Evolutionary conservation across 2,113 vertebrate species (phyloP), one percentile per base, ranked within the genome.

Genomic region (Clupea harengus): DNA sequence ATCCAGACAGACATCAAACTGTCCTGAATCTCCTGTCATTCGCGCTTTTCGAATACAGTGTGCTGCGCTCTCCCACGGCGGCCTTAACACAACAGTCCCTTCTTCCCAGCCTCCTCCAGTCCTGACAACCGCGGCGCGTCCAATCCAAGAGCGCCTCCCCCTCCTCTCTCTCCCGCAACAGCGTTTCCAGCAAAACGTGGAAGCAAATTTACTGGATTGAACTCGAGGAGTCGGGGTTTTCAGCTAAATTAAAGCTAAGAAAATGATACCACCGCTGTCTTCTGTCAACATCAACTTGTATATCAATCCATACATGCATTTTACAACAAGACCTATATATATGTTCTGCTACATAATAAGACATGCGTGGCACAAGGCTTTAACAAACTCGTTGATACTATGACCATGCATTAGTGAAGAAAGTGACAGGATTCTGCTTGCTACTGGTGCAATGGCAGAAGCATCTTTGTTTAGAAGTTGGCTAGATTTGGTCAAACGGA

Each of bases 141-240:
- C 72, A 78, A 78, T 78, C 72, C 72, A 78, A 78, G 72, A 78
- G 72, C 72, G 72, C 72, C 72, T 78, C 72, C 72, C 72, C 72
- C 72, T 78, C 72, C 72, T 78, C 72, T 78, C 64, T 72, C 72
- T 78, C 72, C 72, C 15, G 72, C 72, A 78, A 78, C 72, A 78
- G 72, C 72, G 72, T 78, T 17, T 78, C 72, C 13, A 39, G 28
- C 32, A 78, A 78, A 78, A 78, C 72, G 25, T 78, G 72, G 72
- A 78, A 32, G 72, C 72, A 28, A 78, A 10, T 78, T 2, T 32
- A 78, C 25, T 78, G 72, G 72, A 78, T 39, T 78, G 72, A 78
- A 78, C 72, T 78, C 72, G 28, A 78, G 13, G 72, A 78, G 9
- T 39, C 10, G 11, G 10, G 28, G 10, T 39, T 11, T 15, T 39